phyloP scores from a whole-genome alignment of 2,797 vertebrate genomes.

The Cyprinella venusta region DNA sequence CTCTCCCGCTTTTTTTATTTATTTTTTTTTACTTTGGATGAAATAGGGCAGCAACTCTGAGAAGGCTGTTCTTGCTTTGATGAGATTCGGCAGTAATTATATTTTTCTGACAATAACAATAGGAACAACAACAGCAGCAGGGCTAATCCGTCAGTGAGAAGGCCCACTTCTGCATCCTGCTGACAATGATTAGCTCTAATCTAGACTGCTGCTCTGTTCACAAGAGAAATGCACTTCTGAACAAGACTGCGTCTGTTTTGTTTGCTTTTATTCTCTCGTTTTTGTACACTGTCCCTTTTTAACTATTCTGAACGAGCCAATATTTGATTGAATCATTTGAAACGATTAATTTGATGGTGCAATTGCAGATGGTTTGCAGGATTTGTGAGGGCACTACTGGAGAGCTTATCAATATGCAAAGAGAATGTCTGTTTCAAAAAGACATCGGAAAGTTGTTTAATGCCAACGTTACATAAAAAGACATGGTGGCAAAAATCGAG shows the following conservation, averaged over 20 bases:
- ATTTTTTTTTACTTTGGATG: slow-evolving; percentile 16
- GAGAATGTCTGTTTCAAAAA: neutral
- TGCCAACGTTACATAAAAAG: slow-evolving; percentile 22
- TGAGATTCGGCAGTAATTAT: slow-evolving; percentile 84
- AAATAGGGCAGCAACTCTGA: slow-evolving; percentile 70
- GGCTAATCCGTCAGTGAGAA: slow-evolving; percentile 84
- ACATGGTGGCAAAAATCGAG: neutral
- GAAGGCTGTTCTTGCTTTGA: slow-evolving; percentile 83
- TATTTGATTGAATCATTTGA: slow-evolving; percentile 34
- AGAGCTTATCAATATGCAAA: slow-evolving; percentile 32
- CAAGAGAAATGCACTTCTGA: slow-evolving; percentile 77
- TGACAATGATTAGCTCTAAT: slow-evolving; percentile 84
- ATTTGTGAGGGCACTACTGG: slow-evolving; percentile 35
- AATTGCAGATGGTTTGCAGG: slow-evolving; percentile 22
- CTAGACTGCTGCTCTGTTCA: slow-evolving; percentile 78
- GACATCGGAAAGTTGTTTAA: slow-evolving; percentile 6
- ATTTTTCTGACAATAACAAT: slow-evolving; percentile 80
- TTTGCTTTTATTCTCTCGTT: slow-evolving; percentile 39
- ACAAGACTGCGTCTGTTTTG: slow-evolving; percentile 71
- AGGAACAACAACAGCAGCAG: slow-evolving; percentile 80
- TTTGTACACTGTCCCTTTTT: slow-evolving; percentile 41
- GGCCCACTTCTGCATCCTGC: slow-evolving; percentile 78
- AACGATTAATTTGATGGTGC: neutral
- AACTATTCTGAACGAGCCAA: slow-evolving; percentile 35
- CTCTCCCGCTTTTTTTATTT: slow-evolving; percentile 9